Conservation (phyloP, 2,797 vertebrate species). For the Setipinna tenuifilis region DNA sequence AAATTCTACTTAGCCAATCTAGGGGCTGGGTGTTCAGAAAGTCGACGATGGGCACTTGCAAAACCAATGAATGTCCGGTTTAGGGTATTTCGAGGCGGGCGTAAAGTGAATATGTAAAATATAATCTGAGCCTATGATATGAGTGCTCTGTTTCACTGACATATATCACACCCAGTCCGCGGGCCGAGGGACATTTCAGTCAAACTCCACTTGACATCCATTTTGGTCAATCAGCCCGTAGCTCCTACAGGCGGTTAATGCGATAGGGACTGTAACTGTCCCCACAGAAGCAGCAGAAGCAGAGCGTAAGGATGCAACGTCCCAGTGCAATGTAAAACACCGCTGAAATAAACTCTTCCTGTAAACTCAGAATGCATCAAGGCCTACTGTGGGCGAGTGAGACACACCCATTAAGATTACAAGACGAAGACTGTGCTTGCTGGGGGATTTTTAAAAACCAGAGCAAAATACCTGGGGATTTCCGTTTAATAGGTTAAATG, state of each 20-base stretch:
- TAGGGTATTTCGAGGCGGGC: constrained; percentile 49
- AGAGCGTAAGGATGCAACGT: background rate
- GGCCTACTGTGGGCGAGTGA: background rate
- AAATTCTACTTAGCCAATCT: constrained; percentile 53
- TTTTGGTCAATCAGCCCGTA: constrained; percentile 57
- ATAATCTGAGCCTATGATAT: constrained; percentile 59
- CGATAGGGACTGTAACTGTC: background rate
- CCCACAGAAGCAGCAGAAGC: background rate
- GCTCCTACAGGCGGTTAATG: background rate
- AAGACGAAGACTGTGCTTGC: background rate
- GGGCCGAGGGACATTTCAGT: constrained; percentile 43
- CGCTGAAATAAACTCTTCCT: background rate
- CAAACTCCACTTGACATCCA: constrained; percentile 60
- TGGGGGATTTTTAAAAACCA: no score
- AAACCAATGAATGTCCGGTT: constrained; percentile 63
- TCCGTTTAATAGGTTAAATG: no score
- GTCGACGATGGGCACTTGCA: constrained; percentile 40
- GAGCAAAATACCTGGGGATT: no score
- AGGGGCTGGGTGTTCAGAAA: rapidly evolving
- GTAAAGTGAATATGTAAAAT: background rate
- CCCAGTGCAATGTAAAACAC: background rate
- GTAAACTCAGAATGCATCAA: background rate
- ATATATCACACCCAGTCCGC: constrained; percentile 62
- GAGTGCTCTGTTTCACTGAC: constrained; percentile 62
- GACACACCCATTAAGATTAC: background rate